Conservation (phyloP, 2,888 invertebrate species). For the Cephus sareptanus region DNA sequence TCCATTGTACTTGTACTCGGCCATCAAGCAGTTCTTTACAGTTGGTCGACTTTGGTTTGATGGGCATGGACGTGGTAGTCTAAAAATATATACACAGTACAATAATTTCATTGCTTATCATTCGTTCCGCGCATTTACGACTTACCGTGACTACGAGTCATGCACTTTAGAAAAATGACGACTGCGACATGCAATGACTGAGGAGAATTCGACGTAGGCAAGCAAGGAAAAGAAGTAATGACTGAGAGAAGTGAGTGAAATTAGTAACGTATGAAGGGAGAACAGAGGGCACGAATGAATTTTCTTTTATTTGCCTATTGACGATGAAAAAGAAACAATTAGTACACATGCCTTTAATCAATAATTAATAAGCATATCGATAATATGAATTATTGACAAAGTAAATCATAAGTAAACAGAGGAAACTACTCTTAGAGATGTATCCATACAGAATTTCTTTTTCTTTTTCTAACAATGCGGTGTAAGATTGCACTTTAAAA, state of each 20-base stretch:
- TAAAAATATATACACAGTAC: not conserved
- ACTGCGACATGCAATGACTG: not conserved
- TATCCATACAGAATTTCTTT: not conserved
- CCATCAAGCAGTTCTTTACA: conserved; percentile 88
- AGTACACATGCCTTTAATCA: not conserved
- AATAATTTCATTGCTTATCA: not conserved
- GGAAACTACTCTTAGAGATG: not conserved
- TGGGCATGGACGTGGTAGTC: conserved; percentile 14
- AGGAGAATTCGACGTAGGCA: not conserved
- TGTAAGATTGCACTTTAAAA: not conserved
- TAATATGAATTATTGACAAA: not conserved
- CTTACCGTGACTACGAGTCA: not conserved
- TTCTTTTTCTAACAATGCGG: not conserved
- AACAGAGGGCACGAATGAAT: not conserved
- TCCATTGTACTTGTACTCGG: conserved; percentile 89
- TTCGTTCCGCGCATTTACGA: not conserved
- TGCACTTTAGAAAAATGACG: not conserved
- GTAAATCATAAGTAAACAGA: not conserved
- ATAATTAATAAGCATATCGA: not conserved
- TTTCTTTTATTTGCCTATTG: not conserved
- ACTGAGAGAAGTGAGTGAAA: not conserved
- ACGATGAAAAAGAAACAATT: not conserved
- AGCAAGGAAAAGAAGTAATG: not conserved
- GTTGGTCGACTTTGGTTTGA: conserved; percentile 70
- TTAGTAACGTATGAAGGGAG: not conserved